Percentiles rank a stretch among this genome's conserved stretches.
Conservation (phyloP, 2,797 vertebrate genomes). For the Alcedo atthis region DNA sequence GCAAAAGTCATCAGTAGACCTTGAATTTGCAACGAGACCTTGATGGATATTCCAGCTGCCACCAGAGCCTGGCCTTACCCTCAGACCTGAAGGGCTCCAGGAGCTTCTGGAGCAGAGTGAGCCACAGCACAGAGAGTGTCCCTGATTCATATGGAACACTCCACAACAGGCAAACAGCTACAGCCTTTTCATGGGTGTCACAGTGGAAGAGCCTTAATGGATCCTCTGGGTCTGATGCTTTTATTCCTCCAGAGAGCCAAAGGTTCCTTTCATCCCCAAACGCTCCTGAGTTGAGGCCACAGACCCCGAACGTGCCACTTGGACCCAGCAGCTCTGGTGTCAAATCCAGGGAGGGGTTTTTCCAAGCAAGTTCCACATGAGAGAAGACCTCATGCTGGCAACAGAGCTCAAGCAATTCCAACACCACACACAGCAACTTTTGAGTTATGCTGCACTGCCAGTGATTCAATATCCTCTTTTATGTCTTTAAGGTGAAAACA, state of each 20-base stretch:
- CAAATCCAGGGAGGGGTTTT: not conserved
- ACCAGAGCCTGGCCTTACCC: not conserved
- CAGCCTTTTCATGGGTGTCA: not conserved
- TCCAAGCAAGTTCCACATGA: not conserved
- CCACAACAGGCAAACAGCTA: not conserved
- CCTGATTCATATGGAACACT: not conserved
- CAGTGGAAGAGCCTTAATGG: not conserved
- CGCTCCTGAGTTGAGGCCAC: not conserved
- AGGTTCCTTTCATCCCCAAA: not conserved
- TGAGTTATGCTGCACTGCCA: not conserved
- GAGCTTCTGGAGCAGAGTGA: no score
- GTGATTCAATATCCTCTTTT: not conserved
- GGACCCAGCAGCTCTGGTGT: not conserved
- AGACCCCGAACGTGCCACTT: not conserved
- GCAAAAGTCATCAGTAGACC: not conserved
- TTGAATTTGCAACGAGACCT: slow-evolving; percentile 1
- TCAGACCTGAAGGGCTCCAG: not conserved
- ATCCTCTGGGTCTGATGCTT: not conserved
- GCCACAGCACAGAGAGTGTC: not conserved
- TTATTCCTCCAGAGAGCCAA: not conserved
- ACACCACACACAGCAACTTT: not conserved
- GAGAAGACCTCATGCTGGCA: not conserved
- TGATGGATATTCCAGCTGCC: not conserved
- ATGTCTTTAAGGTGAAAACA: not conserved
- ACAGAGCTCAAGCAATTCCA: not conserved